phyloP scores from a whole-genome alignment of 2,888 invertebrate species.

The Augochlorella aurata region DNA sequence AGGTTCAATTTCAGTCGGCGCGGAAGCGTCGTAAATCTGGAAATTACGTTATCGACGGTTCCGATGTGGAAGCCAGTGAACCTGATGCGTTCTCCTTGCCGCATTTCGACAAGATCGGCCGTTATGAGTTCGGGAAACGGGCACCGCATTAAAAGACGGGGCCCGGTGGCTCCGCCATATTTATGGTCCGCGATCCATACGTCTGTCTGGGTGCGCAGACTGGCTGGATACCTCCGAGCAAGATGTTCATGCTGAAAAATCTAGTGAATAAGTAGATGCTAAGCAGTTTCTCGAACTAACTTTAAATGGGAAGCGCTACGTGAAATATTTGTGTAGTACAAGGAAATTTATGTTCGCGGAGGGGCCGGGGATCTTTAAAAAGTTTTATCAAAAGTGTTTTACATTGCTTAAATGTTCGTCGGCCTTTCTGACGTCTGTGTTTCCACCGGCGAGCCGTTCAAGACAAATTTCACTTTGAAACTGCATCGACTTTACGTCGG shows the following conservation, averaged over 20 bases:
- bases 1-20: constrained; percentile 12
- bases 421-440: constrained; percentile 25
- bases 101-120: constrained; percentile 65
- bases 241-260: constrained; percentile 61
- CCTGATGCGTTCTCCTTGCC: constrained; percentile 64
- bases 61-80: constrained; percentile 25
- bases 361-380: constrained; percentile 36
- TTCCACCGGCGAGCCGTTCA: background rate
- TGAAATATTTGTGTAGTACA: constrained; percentile 56
- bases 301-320: constrained; percentile 50
- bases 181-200: constrained; percentile 68
- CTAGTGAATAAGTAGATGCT: constrained; percentile 66
- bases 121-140: constrained; percentile 70
- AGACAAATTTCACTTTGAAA: constrained; percentile 4
- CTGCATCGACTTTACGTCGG: background rate
- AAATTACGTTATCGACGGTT: background rate
- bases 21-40: constrained; percentile 5
- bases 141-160: constrained; percentile 67
- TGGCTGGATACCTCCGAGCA: constrained; percentile 40
- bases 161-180: constrained; percentile 58
- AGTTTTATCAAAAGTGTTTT: constrained; percentile 57
- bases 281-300: constrained; percentile 65
- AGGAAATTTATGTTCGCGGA: constrained; percentile 50
- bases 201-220: constrained; percentile 47
- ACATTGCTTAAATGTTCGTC: constrained; percentile 41